Evolutionary conservation across 2,797 vertebrate species (phyloP).

Genomic region (Dromococcyx pavoninus): DNA sequence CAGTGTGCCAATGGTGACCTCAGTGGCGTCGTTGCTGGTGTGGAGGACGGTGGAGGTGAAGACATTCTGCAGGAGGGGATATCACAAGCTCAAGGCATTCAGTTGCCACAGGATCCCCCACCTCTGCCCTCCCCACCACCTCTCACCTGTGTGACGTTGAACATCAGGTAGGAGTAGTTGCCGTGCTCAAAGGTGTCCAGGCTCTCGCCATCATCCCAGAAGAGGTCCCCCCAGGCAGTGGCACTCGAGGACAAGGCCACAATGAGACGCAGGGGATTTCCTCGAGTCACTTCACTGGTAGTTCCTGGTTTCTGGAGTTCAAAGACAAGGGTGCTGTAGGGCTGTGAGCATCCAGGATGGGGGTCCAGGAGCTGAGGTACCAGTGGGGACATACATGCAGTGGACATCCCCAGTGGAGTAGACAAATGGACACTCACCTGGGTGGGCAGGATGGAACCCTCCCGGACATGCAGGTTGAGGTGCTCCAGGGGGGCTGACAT

Average conservation of each 20-base stretch:
- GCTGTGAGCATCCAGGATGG: not conserved
- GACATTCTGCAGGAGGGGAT: slow-evolving; percentile 66
- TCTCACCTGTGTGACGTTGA: slow-evolving; percentile 79
- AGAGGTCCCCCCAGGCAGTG: slow-evolving; percentile 83
- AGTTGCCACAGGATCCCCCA: fast-evolving
- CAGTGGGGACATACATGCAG: fast-evolving
- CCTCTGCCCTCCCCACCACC: not conserved
- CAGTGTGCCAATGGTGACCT: slow-evolving; percentile 75
- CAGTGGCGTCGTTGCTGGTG: slow-evolving; percentile 71
- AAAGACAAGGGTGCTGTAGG: not conserved
- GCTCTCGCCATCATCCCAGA: slow-evolving; percentile 87
- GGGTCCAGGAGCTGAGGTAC: not conserved
- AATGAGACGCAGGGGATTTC: slow-evolving; percentile 81
- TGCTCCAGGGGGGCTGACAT: slow-evolving; percentile 84
- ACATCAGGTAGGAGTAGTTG: slow-evolving; percentile 81
- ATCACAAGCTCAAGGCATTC: not conserved
- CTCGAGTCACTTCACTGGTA: slow-evolving; percentile 77
- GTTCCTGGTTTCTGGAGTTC: slow-evolving; percentile 77
- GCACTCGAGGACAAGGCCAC: slow-evolving; percentile 75
- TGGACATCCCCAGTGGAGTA: not conserved
- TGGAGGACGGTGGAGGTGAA: slow-evolving; percentile 84
- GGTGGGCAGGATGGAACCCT: slow-evolving; percentile 82
- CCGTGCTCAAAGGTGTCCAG: slow-evolving; percentile 81
- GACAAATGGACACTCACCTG: slow-evolving; percentile 73
- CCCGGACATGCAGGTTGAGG: slow-evolving; percentile 86